phyloP scores from a whole-genome alignment of 2,797 vertebrate genomes.

The Psittacula echo region DNA sequence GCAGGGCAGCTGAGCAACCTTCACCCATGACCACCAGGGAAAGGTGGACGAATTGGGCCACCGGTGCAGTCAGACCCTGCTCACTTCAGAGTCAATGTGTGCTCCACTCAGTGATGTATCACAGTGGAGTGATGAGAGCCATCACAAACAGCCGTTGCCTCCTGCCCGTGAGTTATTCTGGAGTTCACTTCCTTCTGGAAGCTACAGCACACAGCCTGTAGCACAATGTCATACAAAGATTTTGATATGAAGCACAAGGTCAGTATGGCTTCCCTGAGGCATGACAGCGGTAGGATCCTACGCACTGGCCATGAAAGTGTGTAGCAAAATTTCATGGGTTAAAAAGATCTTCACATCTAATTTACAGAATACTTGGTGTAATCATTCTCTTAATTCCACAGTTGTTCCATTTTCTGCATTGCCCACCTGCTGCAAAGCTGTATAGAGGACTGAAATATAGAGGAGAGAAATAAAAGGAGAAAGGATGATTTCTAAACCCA shows the following conservation, averaged over 20 bases:
- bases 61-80: not conserved
- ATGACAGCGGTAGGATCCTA: not conserved
- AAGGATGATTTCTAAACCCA: not conserved
- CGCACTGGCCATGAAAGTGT: not conserved
- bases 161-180: not conserved
- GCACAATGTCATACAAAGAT: not conserved
- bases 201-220: not conserved
- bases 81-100: not conserved
- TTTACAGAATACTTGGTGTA: not conserved
- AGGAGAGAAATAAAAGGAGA: not conserved
- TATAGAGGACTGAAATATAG: not conserved
- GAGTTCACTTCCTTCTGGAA: not conserved
- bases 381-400: not conserved
- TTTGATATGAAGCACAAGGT: not conserved
- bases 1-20: not conserved
- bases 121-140: accelerated
- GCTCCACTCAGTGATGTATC: not conserved
- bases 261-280: not conserved
- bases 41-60: not conserved
- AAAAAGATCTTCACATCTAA: not conserved
- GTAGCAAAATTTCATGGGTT: not conserved
- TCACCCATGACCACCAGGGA: not conserved
- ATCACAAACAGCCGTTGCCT: not conserved
- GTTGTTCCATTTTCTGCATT: not conserved
- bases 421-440: not conserved